A percentile compares a stretch with the other conserved stretches of the same genome.
phyloP scores from a whole-genome alignment of 2,113 vertebrate species.

The Bothrops jararaca region DNA sequence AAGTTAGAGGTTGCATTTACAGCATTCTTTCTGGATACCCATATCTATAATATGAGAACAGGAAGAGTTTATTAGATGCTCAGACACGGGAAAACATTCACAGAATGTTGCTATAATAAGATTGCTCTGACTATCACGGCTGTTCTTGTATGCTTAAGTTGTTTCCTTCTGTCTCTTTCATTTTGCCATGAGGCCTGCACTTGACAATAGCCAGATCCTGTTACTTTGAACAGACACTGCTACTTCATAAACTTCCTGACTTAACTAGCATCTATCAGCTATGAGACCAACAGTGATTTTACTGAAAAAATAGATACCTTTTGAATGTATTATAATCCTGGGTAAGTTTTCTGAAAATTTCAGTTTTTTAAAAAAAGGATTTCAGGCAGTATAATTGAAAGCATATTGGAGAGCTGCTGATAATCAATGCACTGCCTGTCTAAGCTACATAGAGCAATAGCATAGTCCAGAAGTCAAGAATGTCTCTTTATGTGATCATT shows the following conservation, averaged over 20 bases:
- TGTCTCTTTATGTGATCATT: not conserved
- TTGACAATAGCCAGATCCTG: not conserved
- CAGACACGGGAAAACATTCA: not conserved
- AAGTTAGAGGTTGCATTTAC: conserved; percentile 36
- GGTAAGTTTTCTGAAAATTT: not conserved
- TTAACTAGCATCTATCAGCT: not conserved
- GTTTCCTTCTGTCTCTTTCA: not conserved
- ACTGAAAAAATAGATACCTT: not conserved
- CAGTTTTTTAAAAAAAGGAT: not conserved
- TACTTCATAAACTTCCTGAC: not conserved
- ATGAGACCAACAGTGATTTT: not conserved
- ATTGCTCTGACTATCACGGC: not conserved
- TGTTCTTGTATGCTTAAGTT: not conserved
- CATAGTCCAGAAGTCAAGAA: not conserved
- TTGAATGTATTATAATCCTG: not conserved
- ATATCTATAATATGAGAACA: conserved; percentile 37
- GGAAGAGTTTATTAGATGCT: conserved; percentile 9
- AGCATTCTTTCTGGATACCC: conserved; percentile 23
- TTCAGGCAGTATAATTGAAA: not conserved
- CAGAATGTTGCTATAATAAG: conserved; percentile 16
- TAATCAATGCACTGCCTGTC: not conserved
- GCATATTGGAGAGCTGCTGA: not conserved
- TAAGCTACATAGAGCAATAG: not conserved
- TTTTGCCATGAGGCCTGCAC: not conserved
- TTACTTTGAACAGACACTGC: not conserved